These are phyloP conservation scores for Stigmatopora nigra DNA, from an alignment of 2,113 vertebrate genomes.

Conservation along the genomic window DNA sequence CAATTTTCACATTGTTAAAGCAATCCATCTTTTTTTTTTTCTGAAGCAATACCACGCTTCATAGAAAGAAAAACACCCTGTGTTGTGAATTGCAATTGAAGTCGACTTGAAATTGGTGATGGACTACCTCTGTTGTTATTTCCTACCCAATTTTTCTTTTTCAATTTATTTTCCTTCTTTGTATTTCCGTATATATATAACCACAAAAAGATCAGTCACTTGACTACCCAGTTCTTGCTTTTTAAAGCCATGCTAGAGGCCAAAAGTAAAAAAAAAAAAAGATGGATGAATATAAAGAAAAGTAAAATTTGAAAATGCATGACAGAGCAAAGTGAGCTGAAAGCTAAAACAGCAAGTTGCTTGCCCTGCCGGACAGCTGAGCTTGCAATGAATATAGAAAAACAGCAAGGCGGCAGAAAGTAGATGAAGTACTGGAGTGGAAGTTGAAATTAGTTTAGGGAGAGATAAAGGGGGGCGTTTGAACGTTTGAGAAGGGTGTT, in stretches of 20 bases:
- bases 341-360: constrained; percentile 5
- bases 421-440: not conserved
- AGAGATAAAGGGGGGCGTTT: not conserved
- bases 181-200: not conserved
- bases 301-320: constrained; percentile 6
- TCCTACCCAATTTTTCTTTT: not conserved
- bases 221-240: not conserved
- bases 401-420: not conserved
- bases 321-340: constrained; percentile 6
- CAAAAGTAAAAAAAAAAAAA: not conserved
- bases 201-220: not conserved
- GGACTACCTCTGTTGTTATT: not conserved
- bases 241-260: constrained; percentile 1
- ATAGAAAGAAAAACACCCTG: not conserved
- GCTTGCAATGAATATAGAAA: not conserved
- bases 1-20: no score
- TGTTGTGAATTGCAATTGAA: not conserved
- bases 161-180: not conserved
- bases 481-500: not conserved
- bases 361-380: not conserved
- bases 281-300: constrained; percentile 6
- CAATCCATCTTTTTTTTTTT: no score
- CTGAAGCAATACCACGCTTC: no score
- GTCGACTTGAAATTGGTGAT: not conserved
- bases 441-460: not conserved